Percentiles rank a stretch among this genome's conserved stretches.
Evolutionary conservation across 1,140 invertebrate species (phyloP).

Genomic region (Trichonephila clavipes): DNA sequence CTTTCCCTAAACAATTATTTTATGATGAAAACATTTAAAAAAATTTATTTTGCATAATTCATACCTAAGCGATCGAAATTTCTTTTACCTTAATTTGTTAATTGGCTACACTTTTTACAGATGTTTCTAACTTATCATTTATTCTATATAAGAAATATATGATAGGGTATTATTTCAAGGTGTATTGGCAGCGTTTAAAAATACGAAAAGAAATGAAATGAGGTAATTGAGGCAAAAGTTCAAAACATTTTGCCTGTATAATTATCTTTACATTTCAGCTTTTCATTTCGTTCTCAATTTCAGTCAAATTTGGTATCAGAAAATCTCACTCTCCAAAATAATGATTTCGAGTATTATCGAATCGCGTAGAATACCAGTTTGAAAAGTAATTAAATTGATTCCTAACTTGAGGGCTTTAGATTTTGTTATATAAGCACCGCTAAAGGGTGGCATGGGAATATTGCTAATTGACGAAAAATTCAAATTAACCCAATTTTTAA

Average conservation of each 20-base stretch:
- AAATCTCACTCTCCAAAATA: neutral
- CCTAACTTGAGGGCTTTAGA: neutral
- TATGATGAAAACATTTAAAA: too few relatives aligned
- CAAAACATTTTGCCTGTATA: neutral
- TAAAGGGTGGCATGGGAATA: too few relatives aligned
- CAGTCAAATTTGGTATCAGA: neutral
- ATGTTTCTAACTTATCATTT: too few relatives aligned
- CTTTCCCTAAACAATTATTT: too few relatives aligned
- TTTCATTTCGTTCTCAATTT: neutral
- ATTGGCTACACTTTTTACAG: too few relatives aligned
- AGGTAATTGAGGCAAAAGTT: slow-evolving; percentile 2
- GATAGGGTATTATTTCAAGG: neutral
- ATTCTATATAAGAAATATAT: neutral
- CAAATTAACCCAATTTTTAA: neutral
- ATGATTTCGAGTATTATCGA: neutral
- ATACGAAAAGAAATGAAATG: neutral
- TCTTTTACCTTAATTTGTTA: too few relatives aligned
- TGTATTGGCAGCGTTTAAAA: neutral
- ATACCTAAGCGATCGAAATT: too few relatives aligned
- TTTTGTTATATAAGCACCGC: too few relatives aligned
- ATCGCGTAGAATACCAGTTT: neutral
- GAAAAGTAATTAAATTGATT: neutral
- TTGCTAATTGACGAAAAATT: neutral
- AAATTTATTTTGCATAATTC: too few relatives aligned
- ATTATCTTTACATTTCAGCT: neutral